phyloP scores from a whole-genome alignment of 2,888 invertebrate species.

The Mimachlamys varia region DNA sequence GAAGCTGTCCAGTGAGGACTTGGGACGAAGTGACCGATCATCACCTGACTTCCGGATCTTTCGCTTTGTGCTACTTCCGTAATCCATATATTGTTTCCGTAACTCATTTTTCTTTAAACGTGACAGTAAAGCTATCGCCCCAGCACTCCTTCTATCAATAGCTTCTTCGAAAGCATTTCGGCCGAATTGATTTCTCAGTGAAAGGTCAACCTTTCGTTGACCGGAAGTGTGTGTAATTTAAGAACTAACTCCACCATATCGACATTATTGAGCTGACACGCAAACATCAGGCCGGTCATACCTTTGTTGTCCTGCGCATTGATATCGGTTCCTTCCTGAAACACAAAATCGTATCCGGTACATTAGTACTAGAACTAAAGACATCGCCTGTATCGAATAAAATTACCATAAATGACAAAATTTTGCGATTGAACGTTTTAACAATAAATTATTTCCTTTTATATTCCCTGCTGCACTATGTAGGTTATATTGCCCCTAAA shows the following conservation, averaged over 20 bases:
- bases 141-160: neutral
- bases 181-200: neutral
- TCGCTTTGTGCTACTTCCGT: conserved; percentile 18
- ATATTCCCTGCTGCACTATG: too few species aligned
- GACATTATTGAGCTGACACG: conserved; percentile 54
- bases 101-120: neutral
- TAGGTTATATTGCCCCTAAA: too few species aligned
- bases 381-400: neutral
- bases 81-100: conserved; percentile 20
- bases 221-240: conserved; percentile 42
- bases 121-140: neutral
- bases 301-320: conserved; percentile 59
- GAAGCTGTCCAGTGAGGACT: neutral
- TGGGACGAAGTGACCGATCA: neutral
- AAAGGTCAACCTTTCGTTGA: conserved; percentile 2
- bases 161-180: neutral
- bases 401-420: too few species aligned
- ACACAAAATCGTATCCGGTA: neutral
- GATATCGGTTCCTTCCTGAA: conserved; percentile 54
- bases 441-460: too few species aligned
- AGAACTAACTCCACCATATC: conserved; percentile 49
- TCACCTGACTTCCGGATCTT: conserved; percentile 19
- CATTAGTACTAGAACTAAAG: neutral
- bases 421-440: too few species aligned
- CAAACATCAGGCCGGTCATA: conserved; percentile 62